A percentile compares a stretch with the other conserved stretches of the same genome.
Evolutionary conservation across 2,797 vertebrate species (phyloP).

Genomic region (Mastacembelus armatus): DNA sequence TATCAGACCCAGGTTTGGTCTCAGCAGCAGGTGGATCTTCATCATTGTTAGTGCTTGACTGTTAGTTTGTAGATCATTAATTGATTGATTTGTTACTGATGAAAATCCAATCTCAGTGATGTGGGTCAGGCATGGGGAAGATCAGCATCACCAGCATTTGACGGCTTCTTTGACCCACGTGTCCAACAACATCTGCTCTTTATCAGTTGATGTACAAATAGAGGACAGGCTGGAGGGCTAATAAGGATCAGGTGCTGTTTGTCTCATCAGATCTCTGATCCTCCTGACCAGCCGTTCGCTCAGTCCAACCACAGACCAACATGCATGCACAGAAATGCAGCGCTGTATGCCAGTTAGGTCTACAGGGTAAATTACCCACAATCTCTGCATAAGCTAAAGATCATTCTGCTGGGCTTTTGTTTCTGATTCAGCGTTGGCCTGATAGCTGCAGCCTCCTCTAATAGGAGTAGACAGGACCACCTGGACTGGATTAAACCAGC

Average conservation of each 20-base stretch:
- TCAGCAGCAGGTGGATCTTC: too few species aligned
- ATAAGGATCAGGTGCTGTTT: constrained; percentile 15
- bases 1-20: too few species aligned
- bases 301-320: fast-evolving
- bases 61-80: background rate
- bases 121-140: too few species aligned
- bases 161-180: background rate
- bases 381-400: constrained; percentile 8
- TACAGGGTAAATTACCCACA: background rate
- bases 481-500: constrained; percentile 77
- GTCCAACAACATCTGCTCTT: background rate
- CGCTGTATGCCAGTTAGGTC: background rate
- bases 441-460: constrained; percentile 56
- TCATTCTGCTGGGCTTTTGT: too few species aligned
- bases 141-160: background rate
- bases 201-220: background rate
- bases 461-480: constrained; percentile 80
- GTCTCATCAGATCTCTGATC: constrained; percentile 26
- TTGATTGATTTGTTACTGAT: background rate
- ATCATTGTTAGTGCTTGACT: too few species aligned
- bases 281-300: constrained; percentile 3
- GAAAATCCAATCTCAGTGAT: background rate
- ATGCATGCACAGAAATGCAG: background rate
- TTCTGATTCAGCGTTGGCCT: background rate
- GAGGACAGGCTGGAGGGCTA: constrained; percentile 18